Evolutionary conservation across 2,797 vertebrate genomes (phyloP).

Genomic region (Phataginus tetradactyla): DNA sequence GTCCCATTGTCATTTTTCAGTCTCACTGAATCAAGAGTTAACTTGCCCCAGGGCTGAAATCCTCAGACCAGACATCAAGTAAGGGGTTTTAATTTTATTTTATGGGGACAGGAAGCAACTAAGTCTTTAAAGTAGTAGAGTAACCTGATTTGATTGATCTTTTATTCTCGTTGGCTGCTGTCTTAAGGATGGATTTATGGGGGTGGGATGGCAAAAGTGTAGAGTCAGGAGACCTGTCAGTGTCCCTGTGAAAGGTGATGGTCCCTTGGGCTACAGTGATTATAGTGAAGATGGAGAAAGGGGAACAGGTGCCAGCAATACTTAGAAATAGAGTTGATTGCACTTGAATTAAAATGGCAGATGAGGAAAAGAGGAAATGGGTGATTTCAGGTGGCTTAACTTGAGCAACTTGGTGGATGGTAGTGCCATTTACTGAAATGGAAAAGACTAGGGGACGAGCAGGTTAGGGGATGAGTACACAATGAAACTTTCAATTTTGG

Average conservation of each 20-base stretch:
- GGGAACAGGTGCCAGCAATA: not conserved
- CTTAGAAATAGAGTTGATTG: not conserved
- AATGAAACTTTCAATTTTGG: not conserved
- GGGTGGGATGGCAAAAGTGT: not conserved
- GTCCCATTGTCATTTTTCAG: no score
- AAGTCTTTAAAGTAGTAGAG: not conserved
- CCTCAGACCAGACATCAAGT: no score
- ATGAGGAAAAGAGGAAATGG: not conserved
- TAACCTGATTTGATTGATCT: not conserved
- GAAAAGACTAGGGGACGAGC: not conserved
- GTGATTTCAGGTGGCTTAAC: not conserved
- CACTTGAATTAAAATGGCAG: not conserved
- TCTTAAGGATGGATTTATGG: not conserved
- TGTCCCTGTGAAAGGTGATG: not conserved
- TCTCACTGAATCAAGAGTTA: no score
- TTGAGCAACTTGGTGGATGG: not conserved
- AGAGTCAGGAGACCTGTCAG: not conserved
- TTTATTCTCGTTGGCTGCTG: not conserved
- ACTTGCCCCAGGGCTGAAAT: no score
- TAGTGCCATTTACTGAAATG: not conserved
- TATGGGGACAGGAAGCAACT: not conserved
- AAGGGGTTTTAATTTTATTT: not conserved
- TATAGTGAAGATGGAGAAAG: not conserved
- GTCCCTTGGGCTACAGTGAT: not conserved
- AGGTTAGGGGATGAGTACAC: not conserved